A percentile compares a stretch with the other conserved stretches of the same genome.
phyloP scores from a whole-genome alignment of 1,140 invertebrate genomes.

The Leptopilina boulardi region DNA sequence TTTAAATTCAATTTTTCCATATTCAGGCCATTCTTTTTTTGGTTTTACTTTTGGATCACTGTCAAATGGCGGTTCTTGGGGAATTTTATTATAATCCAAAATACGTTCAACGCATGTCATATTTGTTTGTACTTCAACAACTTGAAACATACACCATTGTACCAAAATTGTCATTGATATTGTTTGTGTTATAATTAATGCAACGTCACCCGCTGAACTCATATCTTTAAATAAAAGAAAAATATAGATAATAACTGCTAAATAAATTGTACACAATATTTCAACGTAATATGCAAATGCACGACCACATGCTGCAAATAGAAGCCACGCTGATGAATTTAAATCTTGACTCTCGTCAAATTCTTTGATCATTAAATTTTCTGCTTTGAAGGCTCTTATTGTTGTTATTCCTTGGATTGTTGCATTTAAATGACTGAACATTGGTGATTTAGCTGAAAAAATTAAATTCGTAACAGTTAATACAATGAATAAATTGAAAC shows the following conservation, averaged over 20 bases:
- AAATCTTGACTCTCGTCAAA: conserved; percentile 69
- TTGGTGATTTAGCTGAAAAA: conserved; percentile 82
- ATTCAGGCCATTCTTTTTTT: conserved; percentile 82
- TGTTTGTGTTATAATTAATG: conserved; percentile 87
- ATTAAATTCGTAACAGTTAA: conserved; percentile 57
- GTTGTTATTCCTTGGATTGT: conserved; percentile 83
- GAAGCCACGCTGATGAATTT: conserved; percentile 44
- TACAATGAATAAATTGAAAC: too few species aligned
- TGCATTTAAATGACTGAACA: conserved; percentile 85
- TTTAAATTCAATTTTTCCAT: conserved; percentile 82
- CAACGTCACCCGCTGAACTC: conserved; percentile 78
- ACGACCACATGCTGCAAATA: conserved; percentile 78
- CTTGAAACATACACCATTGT: conserved; percentile 88
- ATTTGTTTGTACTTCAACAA: conserved; percentile 83
- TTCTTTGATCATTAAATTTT: conserved; percentile 64
- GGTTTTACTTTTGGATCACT: conserved; percentile 73
- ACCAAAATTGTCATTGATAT: conserved; percentile 86
- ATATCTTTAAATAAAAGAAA: conserved; percentile 79
- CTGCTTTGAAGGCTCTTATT: conserved; percentile 78
- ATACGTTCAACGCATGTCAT: conserved; percentile 89
- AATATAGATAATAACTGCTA: conserved; percentile 77
- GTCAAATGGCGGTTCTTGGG: conserved; percentile 82
- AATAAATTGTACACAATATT: conserved; percentile 80
- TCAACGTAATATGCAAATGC: conserved; percentile 87
- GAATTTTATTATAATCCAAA: conserved; percentile 85